phyloP scores from a whole-genome alignment of 2,888 invertebrate genomes.

The Druceiella hillmani region DNA sequence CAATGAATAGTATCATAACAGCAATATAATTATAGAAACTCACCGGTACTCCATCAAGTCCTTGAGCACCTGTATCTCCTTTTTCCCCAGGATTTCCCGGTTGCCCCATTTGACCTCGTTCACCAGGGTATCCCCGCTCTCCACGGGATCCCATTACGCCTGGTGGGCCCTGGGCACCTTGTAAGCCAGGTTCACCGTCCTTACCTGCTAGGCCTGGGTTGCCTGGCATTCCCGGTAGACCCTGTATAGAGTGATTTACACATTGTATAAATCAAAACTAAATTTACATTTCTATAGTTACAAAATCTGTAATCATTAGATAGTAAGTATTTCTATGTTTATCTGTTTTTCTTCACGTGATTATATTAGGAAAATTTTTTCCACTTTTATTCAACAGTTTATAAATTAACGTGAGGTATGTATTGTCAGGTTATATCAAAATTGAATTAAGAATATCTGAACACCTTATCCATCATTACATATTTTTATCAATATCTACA shows the following conservation, averaged over 20 bases:
- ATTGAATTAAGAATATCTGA: no score
- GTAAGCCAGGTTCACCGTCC: constrained; percentile 69
- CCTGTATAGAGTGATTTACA: constrained; percentile 38
- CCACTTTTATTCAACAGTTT: no score
- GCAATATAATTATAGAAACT: constrained; percentile 21
- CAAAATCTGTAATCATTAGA: neutral
- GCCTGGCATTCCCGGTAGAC: constrained; percentile 69
- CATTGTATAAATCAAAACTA: neutral
- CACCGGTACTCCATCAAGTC: constrained; percentile 64
- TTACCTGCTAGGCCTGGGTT: constrained; percentile 72
- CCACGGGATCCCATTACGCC: constrained; percentile 60
- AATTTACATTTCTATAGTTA: neutral
- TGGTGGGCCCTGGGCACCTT: constrained; percentile 58
- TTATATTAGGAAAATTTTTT: neutral
- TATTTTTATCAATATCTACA: no score
- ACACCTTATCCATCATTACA: no score
- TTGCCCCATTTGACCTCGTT: constrained; percentile 64
- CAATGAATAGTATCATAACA: no score
- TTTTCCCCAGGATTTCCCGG: constrained; percentile 60
- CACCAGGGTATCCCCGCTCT: constrained; percentile 68
- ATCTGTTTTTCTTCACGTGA: neutral
- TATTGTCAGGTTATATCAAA: no score
- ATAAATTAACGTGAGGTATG: no score
- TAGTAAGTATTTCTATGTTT: neutral
- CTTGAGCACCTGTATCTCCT: constrained; percentile 62